Evolutionary conservation across 2,797 vertebrate genomes (phyloP).

Genomic region (Sebastes matsubarae): DNA sequence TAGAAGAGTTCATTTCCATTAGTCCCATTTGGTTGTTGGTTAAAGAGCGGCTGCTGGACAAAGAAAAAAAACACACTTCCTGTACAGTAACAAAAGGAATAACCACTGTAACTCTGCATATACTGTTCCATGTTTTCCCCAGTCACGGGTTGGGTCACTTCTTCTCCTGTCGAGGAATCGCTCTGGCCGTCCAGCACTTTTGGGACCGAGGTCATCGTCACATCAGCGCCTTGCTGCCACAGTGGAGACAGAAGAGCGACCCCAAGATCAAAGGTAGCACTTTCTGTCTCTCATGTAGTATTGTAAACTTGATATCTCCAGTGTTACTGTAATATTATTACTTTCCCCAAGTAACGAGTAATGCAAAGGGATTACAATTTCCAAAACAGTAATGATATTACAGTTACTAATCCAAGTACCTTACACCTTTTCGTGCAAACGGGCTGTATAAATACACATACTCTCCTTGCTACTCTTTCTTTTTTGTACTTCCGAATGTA

Average conservation of each 20-base stretch:
- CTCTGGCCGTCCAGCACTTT: slow-evolving; percentile 91
- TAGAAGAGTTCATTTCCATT: too few species aligned
- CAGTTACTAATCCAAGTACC: too few species aligned
- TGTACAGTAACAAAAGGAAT: neutral
- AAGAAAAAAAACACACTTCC: neutral
- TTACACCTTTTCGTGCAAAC: too few species aligned
- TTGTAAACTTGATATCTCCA: neutral
- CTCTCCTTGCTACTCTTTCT: too few species aligned
- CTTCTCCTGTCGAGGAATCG: slow-evolving; percentile 93
- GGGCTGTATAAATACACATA: too few species aligned
- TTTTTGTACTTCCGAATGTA: too few species aligned
- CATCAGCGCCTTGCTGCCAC: slow-evolving; percentile 87
- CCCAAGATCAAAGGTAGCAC: slow-evolving; percentile 83
- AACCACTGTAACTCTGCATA: accelerated
- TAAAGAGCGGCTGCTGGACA: too few species aligned
- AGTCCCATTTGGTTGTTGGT: too few species aligned
- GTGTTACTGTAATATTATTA: too few species aligned
- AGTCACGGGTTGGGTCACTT: slow-evolving; percentile 86
- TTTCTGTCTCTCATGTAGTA: neutral
- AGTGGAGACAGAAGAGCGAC: slow-evolving; percentile 88
- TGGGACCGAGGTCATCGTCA: slow-evolving; percentile 90
- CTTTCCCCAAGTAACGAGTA: too few species aligned
- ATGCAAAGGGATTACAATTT: too few species aligned
- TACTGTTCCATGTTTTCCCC: neutral
- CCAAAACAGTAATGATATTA: too few species aligned